These are phyloP conservation scores for Spea bombifrons DNA, from an alignment of 2,113 vertebrate genomes.

Conservation along the genomic window DNA sequence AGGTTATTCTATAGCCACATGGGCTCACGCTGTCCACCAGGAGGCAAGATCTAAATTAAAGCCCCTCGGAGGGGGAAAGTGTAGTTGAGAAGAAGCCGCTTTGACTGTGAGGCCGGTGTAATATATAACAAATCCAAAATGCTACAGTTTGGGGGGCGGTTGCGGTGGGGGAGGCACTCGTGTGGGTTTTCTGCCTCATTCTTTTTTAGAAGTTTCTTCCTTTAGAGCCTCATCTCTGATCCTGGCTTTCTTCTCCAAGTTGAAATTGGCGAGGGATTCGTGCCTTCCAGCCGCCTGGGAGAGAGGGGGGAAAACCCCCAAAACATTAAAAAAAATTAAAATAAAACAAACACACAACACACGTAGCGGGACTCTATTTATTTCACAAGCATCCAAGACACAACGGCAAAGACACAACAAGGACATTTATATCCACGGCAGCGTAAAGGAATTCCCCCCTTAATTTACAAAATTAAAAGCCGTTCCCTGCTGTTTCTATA, in stretches of 20 bases:
- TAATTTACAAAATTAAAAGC: no score
- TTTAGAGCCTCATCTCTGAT: slow-evolving; percentile 51
- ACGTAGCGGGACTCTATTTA: no score
- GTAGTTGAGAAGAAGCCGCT: neutral
- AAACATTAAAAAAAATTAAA: no score
- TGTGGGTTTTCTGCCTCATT: neutral
- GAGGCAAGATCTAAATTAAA: neutral
- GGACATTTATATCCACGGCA: no score
- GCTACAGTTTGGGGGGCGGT: neutral
- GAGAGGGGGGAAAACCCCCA: neutral
- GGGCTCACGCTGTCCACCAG: neutral
- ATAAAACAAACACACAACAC: no score
- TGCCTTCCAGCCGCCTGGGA: slow-evolving; percentile 72
- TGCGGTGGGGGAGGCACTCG: neutral
- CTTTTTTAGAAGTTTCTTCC: neutral
- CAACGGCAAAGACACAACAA: no score
- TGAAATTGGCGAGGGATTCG: slow-evolving; percentile 67
- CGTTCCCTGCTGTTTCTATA: no score
- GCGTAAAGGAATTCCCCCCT: no score
- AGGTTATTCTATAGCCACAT: no score
- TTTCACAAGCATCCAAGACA: no score
- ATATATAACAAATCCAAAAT: neutral
- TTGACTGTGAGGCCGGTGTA: neutral
- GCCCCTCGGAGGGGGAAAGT: neutral
- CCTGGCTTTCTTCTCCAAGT: slow-evolving; percentile 74